A percentile compares a stretch with the other conserved stretches of the same genome.
phyloP scores from a whole-genome alignment of 2,113 vertebrate genomes.

The Daphoenositta chrysoptera region DNA sequence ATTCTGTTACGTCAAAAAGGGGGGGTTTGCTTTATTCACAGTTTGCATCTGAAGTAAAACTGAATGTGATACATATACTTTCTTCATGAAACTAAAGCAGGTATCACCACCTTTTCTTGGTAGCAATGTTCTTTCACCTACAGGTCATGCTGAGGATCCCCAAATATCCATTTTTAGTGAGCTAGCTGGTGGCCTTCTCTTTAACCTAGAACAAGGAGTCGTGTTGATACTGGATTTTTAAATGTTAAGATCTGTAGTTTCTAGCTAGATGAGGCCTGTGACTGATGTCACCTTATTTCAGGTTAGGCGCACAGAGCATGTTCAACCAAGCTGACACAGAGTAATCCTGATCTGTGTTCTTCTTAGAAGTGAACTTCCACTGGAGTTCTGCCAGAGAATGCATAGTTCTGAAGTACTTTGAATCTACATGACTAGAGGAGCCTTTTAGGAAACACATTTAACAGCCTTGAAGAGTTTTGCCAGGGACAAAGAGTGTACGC shows the following conservation, averaged over 20 bases:
- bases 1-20: neutral
- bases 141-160: neutral
- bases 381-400: neutral
- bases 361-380: neutral
- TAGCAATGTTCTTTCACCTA: neutral
- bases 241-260: neutral
- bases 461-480: neutral
- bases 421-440: neutral
- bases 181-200: neutral
- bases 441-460: neutral
- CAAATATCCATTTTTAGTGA: neutral
- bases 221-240: neutral
- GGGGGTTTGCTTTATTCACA: neutral
- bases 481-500: neutral
- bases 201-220: neutral
- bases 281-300: neutral
- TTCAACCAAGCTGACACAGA: neutral
- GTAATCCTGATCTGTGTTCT: neutral
- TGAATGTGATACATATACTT: neutral
- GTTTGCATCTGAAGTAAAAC: neutral
- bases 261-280: neutral
- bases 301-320: neutral
- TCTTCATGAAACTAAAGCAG: neutral
- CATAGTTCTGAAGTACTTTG: neutral
- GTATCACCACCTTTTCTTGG: neutral